phyloP scores from a whole-genome alignment of 2,113 vertebrate species.

The Ictalurus punctatus region DNA sequence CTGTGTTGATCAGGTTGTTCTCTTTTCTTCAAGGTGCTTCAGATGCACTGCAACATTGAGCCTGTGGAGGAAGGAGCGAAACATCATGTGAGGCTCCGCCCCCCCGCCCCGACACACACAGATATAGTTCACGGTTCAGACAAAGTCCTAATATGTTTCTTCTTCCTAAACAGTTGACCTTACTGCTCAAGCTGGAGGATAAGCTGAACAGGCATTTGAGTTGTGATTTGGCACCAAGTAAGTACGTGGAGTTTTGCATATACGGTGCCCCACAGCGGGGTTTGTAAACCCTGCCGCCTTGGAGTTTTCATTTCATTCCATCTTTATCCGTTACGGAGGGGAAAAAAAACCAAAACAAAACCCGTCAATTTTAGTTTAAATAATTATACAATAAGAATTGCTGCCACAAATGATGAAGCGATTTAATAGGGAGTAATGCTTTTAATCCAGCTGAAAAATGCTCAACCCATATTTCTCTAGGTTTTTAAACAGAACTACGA shows the following conservation, averaged over 20 bases:
- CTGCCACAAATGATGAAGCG: background rate
- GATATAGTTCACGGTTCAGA: background rate
- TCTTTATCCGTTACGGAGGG: too few relatives aligned
- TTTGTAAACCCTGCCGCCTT: too few relatives aligned
- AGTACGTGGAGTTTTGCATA: background rate
- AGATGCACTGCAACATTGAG: slow-evolving; percentile 99
- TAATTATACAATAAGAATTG: too few relatives aligned
- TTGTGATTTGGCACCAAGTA: slow-evolving; percentile 74
- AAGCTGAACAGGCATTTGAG: slow-evolving; percentile 97
- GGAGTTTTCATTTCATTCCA: too few relatives aligned
- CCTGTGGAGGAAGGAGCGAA: slow-evolving; percentile 93
- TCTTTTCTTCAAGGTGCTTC: slow-evolving; percentile 79
- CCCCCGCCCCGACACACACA: background rate
- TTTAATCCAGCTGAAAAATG: too few relatives aligned
- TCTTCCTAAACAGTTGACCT: slow-evolving; percentile 79
- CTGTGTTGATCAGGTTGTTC: background rate
- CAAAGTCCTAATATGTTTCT: background rate
- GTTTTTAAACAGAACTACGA: background rate
- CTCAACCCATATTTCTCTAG: too few relatives aligned
- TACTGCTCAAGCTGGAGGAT: slow-evolving; percentile 97
- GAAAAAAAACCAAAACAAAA: too few relatives aligned
- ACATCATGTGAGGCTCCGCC: slow-evolving; percentile 82
- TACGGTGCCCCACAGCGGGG: background rate
- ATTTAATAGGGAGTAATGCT: background rate
- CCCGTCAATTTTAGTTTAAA: too few relatives aligned